Conservation (phyloP, 2,888 invertebrate genomes). For the Sminthurinus aureus region DNA sequence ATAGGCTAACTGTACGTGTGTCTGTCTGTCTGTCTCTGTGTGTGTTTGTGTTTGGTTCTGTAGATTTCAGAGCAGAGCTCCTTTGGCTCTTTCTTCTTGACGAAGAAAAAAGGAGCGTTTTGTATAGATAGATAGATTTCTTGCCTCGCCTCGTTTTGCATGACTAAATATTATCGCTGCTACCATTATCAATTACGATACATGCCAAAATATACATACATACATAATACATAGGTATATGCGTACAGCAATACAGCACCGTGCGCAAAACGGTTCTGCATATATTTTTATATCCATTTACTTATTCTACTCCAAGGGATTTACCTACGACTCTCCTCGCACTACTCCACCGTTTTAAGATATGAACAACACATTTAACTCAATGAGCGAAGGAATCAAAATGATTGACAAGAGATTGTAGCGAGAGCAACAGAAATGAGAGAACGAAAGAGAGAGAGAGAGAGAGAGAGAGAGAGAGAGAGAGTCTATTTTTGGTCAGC, state of each 20-base stretch:
- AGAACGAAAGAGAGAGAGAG: slow-evolving; percentile 22
- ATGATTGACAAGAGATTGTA: slow-evolving; percentile 45
- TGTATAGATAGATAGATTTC: slow-evolving; percentile 5
- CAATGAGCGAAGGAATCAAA: slow-evolving; percentile 2
- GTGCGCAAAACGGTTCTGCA: no score
- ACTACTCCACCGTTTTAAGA: background rate
- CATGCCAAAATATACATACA: background rate
- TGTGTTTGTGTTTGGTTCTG: no score
- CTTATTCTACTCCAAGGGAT: background rate
- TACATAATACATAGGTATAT: background rate
- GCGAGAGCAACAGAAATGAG: slow-evolving; percentile 18
- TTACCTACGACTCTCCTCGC: background rate
- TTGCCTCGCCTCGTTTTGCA: slow-evolving; percentile 30
- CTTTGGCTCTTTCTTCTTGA: background rate
- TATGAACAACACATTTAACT: slow-evolving; percentile 7
- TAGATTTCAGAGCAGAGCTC: slow-evolving; percentile 10
- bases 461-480: slow-evolving; percentile 27
- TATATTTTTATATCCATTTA: background rate
- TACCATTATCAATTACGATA: slow-evolving; percentile 19
- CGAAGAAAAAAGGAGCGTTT: background rate
- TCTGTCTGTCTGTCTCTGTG: no score
- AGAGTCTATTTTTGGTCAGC: slow-evolving; percentile 40
- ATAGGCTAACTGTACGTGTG: background rate
- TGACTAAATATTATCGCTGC: slow-evolving; percentile 28
- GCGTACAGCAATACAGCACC: background rate